Conservation (phyloP, 2,113 vertebrate species). For the Scytalopus superciliaris region DNA sequence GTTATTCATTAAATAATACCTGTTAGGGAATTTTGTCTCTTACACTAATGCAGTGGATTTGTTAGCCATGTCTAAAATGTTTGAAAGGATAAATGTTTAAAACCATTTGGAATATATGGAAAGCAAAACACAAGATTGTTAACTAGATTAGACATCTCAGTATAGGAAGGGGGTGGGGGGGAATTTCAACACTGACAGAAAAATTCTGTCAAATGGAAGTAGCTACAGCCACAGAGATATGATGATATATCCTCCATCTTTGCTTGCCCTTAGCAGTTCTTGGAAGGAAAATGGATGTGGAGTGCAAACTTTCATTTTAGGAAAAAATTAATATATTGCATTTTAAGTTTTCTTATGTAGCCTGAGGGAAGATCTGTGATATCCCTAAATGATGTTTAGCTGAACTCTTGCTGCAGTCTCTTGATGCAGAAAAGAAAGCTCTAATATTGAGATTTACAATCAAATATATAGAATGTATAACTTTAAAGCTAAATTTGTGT, state of each 20-base stretch:
- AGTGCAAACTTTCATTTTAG: not conserved
- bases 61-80: not conserved
- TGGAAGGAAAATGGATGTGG: not conserved
- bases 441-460: not conserved
- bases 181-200: not conserved
- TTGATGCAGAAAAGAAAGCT: not conserved
- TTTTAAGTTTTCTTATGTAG: not conserved
- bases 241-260: not conserved
- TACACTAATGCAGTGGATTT: not conserved
- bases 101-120: not conserved
- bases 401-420: not conserved
- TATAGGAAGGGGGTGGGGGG: rapidly evolving
- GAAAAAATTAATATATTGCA: not conserved
- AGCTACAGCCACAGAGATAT: not conserved
- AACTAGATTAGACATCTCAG: not conserved
- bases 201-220: not conserved
- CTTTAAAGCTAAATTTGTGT: not conserved
- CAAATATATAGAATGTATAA: not conserved
- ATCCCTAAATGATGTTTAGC: not conserved
- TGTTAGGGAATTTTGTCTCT: not conserved
- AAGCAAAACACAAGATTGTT: not conserved
- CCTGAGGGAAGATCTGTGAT: not conserved
- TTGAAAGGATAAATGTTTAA: not conserved
- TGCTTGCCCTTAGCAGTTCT: not conserved
- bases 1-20: not conserved